Evolutionary conservation across 2,797 vertebrate genomes (phyloP).

Genomic region (Lateolabrax maculatus): DNA sequence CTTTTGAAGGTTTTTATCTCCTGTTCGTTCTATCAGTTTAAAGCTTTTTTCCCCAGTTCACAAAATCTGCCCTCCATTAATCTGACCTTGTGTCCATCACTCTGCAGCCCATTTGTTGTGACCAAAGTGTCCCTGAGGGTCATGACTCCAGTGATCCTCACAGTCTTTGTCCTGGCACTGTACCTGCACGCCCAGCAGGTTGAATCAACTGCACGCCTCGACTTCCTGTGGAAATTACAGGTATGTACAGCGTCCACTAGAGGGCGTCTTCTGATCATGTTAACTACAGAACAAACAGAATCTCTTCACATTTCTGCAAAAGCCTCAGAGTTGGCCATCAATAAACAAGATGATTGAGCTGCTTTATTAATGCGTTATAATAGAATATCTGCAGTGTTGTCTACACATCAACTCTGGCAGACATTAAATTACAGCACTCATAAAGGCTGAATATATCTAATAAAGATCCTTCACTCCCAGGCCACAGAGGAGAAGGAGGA

Average conservation of each 20-base stretch:
- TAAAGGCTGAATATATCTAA: conserved; percentile 24
- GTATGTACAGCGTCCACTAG: conserved; percentile 76
- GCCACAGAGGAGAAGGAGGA: conserved; percentile 97
- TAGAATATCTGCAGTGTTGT: background rate
- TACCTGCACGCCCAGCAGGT: conserved; percentile 97
- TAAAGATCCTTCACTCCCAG: conserved; percentile 72
- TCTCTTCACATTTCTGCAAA: background rate
- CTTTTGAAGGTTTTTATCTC: background rate
- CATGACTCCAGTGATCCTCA: conserved; percentile 94
- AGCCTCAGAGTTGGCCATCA: background rate
- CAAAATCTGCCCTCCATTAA: background rate
- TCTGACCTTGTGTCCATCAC: background rate
- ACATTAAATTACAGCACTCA: background rate
- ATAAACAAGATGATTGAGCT: background rate
- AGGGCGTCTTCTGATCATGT: conserved; percentile 16
- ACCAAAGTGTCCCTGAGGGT: conserved; percentile 94
- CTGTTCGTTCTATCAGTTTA: background rate
- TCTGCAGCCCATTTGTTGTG: conserved; percentile 84
- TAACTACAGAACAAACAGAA: background rate
- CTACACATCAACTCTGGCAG: background rate
- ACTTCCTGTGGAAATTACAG: conserved; percentile 99
- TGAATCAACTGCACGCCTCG: conserved; percentile 96
- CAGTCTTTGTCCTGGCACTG: conserved; percentile 94
- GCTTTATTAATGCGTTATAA: background rate
- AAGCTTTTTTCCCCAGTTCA: background rate